Evolutionary conservation across 2,113 vertebrate species (phyloP), one percentile per base, ranked within the genome.

Genomic region (Sardina pilchardus): DNA sequence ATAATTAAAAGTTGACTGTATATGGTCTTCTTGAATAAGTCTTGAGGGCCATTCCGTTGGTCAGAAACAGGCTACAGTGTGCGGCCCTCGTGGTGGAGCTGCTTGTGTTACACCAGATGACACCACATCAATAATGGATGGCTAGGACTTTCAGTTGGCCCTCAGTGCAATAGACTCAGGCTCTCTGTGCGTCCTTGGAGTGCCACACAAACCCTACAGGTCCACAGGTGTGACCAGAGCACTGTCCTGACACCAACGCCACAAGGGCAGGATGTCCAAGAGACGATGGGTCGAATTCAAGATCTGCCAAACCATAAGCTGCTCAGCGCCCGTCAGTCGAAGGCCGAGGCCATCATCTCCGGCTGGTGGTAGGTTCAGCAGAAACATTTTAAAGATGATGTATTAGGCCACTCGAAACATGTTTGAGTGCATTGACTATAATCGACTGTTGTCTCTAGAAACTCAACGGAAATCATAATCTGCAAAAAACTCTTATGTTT

Each of bases 41-140:
- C 21, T 78, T 78, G 34, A 78, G 2, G 71, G 5, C 14, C 71
- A 36, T 17, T 39, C 34, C 71, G 19, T 78, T 78, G 30, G 39
- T 78, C 71, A 78, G 10, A 34, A 78, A 34, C 30, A 36, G 34
- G 0, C 30, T 36, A 34, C 34, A 78, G 5, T 78, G 16, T 2
- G 50, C 21, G 19, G 3, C 19, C 53, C 53, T 59, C 82, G 24
- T 71, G 50, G 87, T 92, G 47, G 4, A 21, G 90, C 93, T 94
- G 88, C 95, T 96, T 94, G 90, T 93, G 92, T 96, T 96, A 96
- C 95, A 88, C 90, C 85, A 67, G 63, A 89, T 94, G 95, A 95
- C 91, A 95, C 82, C 86, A 87, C 94, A 95, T 99, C 84, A 98
- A 98, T 98, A 95, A 98, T 98, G 97, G 16, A 98, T 89, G 83